A percentile compares a stretch with the other conserved stretches of the same genome.
Evolutionary conservation across 2,797 vertebrate species (phyloP).

Genomic region (Petrocephalus schoutedeni): DNA sequence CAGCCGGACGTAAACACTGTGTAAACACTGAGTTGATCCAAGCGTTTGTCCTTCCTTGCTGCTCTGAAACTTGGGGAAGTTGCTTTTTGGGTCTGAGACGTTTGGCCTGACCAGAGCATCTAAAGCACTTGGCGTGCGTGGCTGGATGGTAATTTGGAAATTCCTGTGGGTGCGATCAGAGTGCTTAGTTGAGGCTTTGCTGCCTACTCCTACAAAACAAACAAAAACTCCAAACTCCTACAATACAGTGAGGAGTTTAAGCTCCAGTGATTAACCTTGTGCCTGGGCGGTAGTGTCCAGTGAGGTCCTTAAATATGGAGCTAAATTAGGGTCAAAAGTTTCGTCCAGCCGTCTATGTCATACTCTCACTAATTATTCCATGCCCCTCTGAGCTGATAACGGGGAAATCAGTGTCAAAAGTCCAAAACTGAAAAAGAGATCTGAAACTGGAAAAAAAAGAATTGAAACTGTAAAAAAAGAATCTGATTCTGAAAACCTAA

Average conservation of each 20-base stretch:
- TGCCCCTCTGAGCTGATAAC: too few species aligned
- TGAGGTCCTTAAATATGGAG: background rate
- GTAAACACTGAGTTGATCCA: background rate
- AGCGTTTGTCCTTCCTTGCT: background rate
- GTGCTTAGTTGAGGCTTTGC: slow-evolving; percentile 12
- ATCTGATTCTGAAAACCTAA: too few species aligned
- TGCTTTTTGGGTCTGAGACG: background rate
- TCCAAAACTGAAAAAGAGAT: too few species aligned
- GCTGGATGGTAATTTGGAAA: slow-evolving; percentile 30
- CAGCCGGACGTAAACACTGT: background rate
- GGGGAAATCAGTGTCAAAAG: too few species aligned
- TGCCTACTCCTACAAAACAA: slow-evolving; percentile 18
- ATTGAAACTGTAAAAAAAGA: too few species aligned
- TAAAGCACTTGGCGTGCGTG: slow-evolving; percentile 41
- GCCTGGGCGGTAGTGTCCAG: slow-evolving; percentile 35
- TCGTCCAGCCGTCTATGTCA: too few species aligned
- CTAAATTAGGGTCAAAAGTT: too few species aligned
- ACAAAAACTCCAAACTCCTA: background rate
- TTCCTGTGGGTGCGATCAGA: slow-evolving; percentile 37
- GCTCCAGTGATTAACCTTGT: slow-evolving; percentile 22
- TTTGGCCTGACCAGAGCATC: slow-evolving; percentile 30
- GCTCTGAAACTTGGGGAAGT: background rate
- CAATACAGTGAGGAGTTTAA: slow-evolving; percentile 27
- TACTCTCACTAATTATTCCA: slow-evolving; percentile 25
- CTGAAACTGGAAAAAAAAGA: too few species aligned